Conservation (phyloP, 2,113 vertebrate species). For the Charina bottae region DNA sequence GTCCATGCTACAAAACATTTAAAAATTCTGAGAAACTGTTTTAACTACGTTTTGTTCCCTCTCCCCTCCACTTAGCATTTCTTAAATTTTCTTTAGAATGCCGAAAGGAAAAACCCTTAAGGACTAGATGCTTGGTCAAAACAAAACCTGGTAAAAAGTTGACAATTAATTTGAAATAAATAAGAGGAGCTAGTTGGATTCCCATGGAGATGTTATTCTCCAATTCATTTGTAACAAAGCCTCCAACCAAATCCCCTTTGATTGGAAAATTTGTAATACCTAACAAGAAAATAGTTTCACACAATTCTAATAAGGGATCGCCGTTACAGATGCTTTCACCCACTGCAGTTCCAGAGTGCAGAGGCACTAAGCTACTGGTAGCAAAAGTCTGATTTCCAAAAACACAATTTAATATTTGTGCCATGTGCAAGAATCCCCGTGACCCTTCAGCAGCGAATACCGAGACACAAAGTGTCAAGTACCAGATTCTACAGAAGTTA, state of each 20-base stretch:
- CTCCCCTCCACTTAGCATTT: not conserved
- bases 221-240: not conserved
- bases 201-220: not conserved
- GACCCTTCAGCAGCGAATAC: not conserved
- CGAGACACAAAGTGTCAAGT: not conserved
- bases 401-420: not conserved
- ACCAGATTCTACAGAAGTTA: not conserved
- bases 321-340: not conserved
- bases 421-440: not conserved
- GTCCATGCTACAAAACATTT: not conserved
- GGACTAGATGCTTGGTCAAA: not conserved
- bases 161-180: conserved; percentile 11
- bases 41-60: not conserved
- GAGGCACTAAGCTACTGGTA: not conserved
- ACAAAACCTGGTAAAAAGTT: not conserved
- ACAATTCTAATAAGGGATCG: not conserved
- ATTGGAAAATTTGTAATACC: not conserved
- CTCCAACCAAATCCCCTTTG: not conserved
- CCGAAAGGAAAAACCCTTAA: not conserved
- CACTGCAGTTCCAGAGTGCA: not conserved
- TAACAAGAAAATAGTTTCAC: not conserved
- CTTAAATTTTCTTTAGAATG: not conserved
- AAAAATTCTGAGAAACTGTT: not conserved
- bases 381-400: not conserved
- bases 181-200: not conserved